A percentile compares a stretch with the other conserved stretches of the same genome.
Evolutionary conservation across 2,797 vertebrate genomes (phyloP).

Genomic region (Aulostomus chinensis): DNA sequence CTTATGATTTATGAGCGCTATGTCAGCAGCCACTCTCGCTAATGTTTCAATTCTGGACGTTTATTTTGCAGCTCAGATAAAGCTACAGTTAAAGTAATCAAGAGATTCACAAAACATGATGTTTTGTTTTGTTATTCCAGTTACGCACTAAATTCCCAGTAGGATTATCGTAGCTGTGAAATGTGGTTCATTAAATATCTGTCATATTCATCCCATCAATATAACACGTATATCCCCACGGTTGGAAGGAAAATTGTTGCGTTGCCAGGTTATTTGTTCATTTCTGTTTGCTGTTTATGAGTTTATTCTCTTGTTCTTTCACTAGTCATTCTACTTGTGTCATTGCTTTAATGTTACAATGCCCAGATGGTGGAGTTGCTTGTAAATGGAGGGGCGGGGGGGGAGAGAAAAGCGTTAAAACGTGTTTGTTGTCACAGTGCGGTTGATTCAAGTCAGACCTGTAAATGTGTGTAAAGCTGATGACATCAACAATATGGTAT

Average conservation of each 20-base stretch:
- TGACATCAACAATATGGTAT: no score
- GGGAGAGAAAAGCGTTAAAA: no score
- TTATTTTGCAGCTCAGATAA: no score
- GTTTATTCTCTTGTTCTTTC: no score
- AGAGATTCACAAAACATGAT: not conserved
- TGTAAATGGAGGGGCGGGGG: no score
- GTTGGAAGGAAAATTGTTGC: not conserved
- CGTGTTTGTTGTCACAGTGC: no score
- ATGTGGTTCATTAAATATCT: not conserved
- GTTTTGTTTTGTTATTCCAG: constrained; percentile 1
- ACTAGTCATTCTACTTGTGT: not conserved
- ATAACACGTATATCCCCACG: not conserved
- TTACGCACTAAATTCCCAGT: not conserved
- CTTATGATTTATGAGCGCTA: no score
- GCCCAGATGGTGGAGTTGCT: not conserved
- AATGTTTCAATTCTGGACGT: no score
- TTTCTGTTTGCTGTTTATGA: not conserved
- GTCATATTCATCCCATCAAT: not conserved
- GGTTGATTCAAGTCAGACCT: no score
- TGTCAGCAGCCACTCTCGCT: no score
- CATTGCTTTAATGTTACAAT: not conserved
- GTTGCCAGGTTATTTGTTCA: not conserved
- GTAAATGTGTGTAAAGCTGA: no score
- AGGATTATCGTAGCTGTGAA: not conserved
- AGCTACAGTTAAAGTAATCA: no score